Evolutionary conservation across 2,113 vertebrate species (phyloP), one percentile per base, ranked within the genome.

Genomic region (Siniperca knerii): DNA sequence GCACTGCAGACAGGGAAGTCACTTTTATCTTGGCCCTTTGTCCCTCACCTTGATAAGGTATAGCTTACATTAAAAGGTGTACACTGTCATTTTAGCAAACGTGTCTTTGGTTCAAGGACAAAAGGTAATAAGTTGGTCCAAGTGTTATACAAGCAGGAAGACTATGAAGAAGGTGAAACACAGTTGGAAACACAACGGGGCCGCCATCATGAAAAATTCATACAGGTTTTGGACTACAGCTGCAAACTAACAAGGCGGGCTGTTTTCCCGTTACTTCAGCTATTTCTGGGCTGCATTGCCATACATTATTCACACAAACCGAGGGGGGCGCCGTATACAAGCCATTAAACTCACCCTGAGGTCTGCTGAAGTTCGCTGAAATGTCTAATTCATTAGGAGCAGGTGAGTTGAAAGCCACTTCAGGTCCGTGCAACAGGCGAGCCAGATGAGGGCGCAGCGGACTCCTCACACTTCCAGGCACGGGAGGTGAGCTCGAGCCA

Each of bases 291-390:
- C 52, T 25, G 48, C 37, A 55, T 70, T 40, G 25, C 16, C 60
- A 87, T 91, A n/a, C 11, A 94, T 92, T 85, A 94, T 93, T 94
- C 6, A 93, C 58, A 71, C 25, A 35, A 72, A 81, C 15, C 7
- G 50, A 74, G 20, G 13, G 54, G 20, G 29, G 42, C 52, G n/a
- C 48, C 11, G 25, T 66, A 72, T 12, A 79, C 57, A 79, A 64
- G 69, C 87, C 83, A 87, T 85, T 87, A 87, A 82, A 88, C 80
- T 89, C 70, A 85, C 71, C 82, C 57, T 35, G 1, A 52, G 21
- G 54, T 66, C 57, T 48, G 62, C 68, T 58, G 61, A 76, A 88
- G 83, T 46, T 64, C 8, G 40, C 35, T 46, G 15, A 82, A 84
- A 89, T 54, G 62, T 85, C 81, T 58, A 37, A 64, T 75, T 82